These are phyloP conservation scores for Sardinella longiceps DNA, from an alignment of 2,797 vertebrate species.

Conservation along the genomic window DNA sequence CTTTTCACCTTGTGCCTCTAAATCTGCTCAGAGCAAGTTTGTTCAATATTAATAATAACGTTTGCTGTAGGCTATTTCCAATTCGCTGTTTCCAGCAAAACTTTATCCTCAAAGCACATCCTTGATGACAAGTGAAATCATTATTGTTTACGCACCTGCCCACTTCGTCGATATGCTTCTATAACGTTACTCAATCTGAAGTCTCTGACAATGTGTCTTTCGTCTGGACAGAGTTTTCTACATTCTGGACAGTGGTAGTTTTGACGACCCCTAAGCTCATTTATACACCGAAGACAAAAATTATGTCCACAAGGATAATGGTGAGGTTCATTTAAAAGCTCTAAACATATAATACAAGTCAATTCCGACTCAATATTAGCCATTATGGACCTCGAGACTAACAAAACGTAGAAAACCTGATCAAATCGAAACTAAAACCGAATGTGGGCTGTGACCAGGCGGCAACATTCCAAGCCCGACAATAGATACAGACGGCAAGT, in stretches of 20 bases:
- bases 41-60: too few species aligned
- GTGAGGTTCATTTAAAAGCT: not conserved
- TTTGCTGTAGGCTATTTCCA: too few species aligned
- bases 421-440: not conserved
- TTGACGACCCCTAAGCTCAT: not conserved
- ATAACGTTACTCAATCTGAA: not conserved
- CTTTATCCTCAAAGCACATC: too few species aligned
- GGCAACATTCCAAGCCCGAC: too few species aligned
- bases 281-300: constrained; percentile 13
- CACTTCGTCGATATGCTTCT: constrained; percentile 1
- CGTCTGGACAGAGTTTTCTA: not conserved
- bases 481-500: too few species aligned
- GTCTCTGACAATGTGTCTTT: not conserved
- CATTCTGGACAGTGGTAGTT: not conserved
- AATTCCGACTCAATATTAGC: constrained; percentile 9
- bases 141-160: constrained; percentile 3
- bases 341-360: not conserved
- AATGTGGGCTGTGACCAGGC: too few species aligned
- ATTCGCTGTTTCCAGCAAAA: too few species aligned
- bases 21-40: too few species aligned
- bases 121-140: too few species aligned
- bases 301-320: not conserved
- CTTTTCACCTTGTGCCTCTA: too few species aligned
- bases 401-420: not conserved
- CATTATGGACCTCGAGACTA: not conserved